Percentiles rank a stretch among this genome's conserved stretches.
Evolutionary conservation across 2,797 vertebrate species (phyloP).

Genomic region (Hydrolagus colliei): DNA sequence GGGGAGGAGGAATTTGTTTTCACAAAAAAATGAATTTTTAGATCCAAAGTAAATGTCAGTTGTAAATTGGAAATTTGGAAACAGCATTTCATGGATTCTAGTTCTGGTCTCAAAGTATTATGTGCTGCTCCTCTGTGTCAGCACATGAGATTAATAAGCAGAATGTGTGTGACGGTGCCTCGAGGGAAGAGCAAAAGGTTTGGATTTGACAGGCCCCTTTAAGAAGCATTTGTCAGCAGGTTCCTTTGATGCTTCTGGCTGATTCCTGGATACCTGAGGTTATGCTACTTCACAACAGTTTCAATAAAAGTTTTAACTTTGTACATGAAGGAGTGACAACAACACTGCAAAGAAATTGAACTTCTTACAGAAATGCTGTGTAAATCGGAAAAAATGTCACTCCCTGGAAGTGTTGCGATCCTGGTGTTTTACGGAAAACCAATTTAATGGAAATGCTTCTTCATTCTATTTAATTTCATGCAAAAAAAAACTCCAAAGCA

Average conservation of each 20-base stretch:
- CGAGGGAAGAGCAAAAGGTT: constrained; percentile 5
- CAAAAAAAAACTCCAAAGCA: too few relatives aligned
- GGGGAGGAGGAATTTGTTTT: too few relatives aligned
- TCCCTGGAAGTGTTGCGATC: too few relatives aligned
- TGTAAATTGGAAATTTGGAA: constrained; percentile 22
- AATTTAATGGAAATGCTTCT: too few relatives aligned
- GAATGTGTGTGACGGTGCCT: constrained; percentile 13
- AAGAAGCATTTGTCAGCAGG: constrained; percentile 25
- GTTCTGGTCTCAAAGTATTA: not conserved
- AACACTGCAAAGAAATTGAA: constrained; percentile 14
- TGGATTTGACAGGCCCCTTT: constrained; percentile 21
- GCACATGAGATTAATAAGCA: constrained; percentile 29
- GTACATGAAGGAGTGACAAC: not conserved
- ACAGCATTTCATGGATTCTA: constrained; percentile 23
- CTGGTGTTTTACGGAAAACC: too few relatives aligned
- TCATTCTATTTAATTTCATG: too few relatives aligned
- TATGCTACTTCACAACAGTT: not conserved
- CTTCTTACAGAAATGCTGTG: not conserved
- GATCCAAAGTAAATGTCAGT: constrained; percentile 12
- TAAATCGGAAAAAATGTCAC: not conserved
- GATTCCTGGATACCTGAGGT: not conserved
- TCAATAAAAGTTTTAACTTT: not conserved
- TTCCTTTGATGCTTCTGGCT: constrained; percentile 7
- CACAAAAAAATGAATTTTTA: too few relatives aligned
- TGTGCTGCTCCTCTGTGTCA: constrained; percentile 15